Conservation (phyloP, 2,113 vertebrate genomes). For the Halichoerus grypus region DNA sequence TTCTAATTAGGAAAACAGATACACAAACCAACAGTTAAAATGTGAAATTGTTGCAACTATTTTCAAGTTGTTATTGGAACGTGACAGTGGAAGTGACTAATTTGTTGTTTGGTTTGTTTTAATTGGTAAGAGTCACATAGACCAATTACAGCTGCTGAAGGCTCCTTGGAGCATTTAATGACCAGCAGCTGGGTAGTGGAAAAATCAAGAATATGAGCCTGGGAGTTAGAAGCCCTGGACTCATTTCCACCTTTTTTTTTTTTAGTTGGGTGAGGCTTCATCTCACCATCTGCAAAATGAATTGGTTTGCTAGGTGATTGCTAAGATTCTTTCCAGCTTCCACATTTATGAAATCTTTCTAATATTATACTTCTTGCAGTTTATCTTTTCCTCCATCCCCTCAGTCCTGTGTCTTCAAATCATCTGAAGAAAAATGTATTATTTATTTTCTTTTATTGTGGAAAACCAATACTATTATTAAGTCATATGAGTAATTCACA, state of each 20-base stretch:
- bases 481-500: not conserved
- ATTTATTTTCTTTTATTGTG: not conserved
- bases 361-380: not conserved
- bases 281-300: not conserved
- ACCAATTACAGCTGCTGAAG: not conserved
- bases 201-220: not conserved
- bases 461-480: not conserved
- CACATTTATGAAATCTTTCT: not conserved
- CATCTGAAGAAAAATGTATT: not conserved
- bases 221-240: not conserved
- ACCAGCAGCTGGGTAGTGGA: not conserved
- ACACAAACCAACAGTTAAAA: not conserved
- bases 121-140: not conserved
- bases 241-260: not conserved
- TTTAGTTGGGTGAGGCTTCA: not conserved
- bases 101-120: slow-evolving; percentile 46
- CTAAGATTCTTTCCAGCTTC: not conserved
- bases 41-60: not conserved
- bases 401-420: not conserved
- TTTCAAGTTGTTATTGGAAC: slow-evolving; percentile 41
- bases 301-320: not conserved
- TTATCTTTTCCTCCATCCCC: not conserved
- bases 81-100: not conserved
- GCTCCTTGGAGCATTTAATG: not conserved
- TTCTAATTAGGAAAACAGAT: slow-evolving; percentile 44